Base-by-base conservation (phyloP, 2,797 vertebrate species). In the Kryptolebias ocellatus region DNA sequence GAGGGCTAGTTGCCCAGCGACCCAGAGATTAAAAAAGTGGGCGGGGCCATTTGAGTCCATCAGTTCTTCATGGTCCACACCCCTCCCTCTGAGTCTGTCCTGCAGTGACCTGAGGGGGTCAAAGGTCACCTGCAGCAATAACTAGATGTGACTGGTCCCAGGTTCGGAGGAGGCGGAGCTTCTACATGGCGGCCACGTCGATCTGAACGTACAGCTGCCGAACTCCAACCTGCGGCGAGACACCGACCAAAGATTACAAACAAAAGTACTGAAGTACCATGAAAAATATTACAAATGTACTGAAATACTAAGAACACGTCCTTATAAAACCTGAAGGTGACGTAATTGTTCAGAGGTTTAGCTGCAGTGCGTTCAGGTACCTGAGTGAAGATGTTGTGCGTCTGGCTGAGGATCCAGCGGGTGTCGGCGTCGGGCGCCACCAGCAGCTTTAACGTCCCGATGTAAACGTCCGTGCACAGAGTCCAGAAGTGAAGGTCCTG, bases 401-500 rank as follows among this genome's bases (percentile, higher is more conserved):
- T 98, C 86, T 99, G 98, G 91, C 97, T 99, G 81, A 96, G 92
- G 87, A 99, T 95, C 98, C 98, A 99, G 80, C 95, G 95, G 18
- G 95, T 89, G 77, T 99, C 97, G 4, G 98, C 96, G n/a, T 99
- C 96, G 2, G 97, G 96, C 6, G 96, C 96, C 1, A 99, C 93
- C 16, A 98, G 85, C 83, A 99, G 92, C 88, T 98, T 99, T 59
- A 99, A 80, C 1, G 97, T 98, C 11, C 98, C 98, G 20, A 99
- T 94, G 69, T 97, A 97, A 74, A 99, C 95, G 31, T 98, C 97
- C 0, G 96, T 96, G 80, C 98, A 99, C 28, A 99, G 93, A 0
- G 97, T 99, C 98, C 98, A 99, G 90, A 99, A 99, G 67, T 98
- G 98, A 11, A 97, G 96, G 20, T 99, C 97, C 58, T 98, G 96